Evolutionary conservation across 2,113 vertebrate genomes (phyloP), one percentile per base, ranked within the genome.

Genomic region (Vulpes lagopus): DNA sequence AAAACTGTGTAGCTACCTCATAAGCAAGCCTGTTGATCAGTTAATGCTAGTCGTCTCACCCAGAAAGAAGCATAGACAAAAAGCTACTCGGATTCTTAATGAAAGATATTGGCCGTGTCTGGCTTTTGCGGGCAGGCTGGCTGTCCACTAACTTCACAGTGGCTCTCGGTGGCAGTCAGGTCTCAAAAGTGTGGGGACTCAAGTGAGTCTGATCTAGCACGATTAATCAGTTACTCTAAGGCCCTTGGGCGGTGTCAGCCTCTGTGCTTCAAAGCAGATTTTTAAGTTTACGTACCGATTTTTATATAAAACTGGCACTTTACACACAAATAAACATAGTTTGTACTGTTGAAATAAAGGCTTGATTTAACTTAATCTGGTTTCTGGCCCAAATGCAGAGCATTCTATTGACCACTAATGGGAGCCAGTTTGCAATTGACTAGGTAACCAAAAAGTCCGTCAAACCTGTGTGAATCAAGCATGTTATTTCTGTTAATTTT

Each of bases 241-340:
- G 83, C 49, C 78, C 73, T 55, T 32, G 89, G 91, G 78, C 89
- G 93, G 5, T 67, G 22, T 19, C 62, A 23, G 95, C 94, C n/a
- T 96, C 91, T 19, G 97, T 98, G 98, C 98, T 98, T 94, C 78
- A 81, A 80, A 81, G 97, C 97, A 98, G 97, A 22, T 97, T 97
- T 97, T 96, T 97, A 91, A 97, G 98, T 98, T 98, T 98, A 98
- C 96, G 91, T 98, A 98, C 95, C 97, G 97, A 96, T 98, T 98
- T 98, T 95, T 98, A 98, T 90, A 95, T 98, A 98, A 97, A 98
- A 93, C 76, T 98, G 97, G 98, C 98, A 99, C 98, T 99, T 99
- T 99, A 95, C 84, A 97, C 51, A 65, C 97, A 97, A 74, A 96
- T 97, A 96, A 86, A 97, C 97, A 89, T 91, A 97, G 96, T 65